phyloP scores from a whole-genome alignment of 2,797 vertebrate species.

The Bovichtus diacanthus region DNA sequence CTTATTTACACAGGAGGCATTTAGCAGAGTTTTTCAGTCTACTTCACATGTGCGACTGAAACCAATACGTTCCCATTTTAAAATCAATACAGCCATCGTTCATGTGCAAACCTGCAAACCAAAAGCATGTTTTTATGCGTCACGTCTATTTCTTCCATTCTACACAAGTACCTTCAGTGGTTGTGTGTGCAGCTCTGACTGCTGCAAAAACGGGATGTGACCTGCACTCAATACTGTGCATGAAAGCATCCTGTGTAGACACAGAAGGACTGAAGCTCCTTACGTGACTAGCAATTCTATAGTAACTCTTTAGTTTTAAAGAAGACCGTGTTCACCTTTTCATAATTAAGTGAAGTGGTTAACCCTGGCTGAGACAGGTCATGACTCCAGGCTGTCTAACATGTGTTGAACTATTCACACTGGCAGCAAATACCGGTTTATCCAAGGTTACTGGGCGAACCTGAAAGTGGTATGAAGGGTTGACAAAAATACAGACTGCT shows the following conservation, averaged over 20 bases:
- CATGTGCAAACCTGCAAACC: not conserved
- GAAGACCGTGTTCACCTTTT: not conserved
- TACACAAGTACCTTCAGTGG: not conserved
- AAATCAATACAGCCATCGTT: not conserved
- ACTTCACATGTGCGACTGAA: not conserved
- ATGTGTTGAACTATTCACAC: not conserved
- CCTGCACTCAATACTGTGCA: not conserved
- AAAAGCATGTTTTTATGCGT: not conserved
- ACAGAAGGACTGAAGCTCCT: not conserved
- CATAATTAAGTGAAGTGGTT: not conserved
- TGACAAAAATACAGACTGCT: not conserved
- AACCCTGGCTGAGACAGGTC: not conserved
- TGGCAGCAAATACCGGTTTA: not conserved
- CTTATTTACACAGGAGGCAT: not conserved
- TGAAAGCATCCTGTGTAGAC: not conserved
- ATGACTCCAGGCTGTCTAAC: not conserved
- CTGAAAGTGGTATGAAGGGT: not conserved
- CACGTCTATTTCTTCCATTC: not conserved
- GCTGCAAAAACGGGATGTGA: not conserved
- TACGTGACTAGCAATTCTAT: not conserved
- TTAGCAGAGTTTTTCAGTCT: not conserved
- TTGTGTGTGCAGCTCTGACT: not conserved
- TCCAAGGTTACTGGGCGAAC: not conserved
- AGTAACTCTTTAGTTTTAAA: not conserved
- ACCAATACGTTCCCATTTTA: not conserved